phyloP scores from a whole-genome alignment of 2,888 invertebrate genomes.

The Amphipoea oculea region DNA sequence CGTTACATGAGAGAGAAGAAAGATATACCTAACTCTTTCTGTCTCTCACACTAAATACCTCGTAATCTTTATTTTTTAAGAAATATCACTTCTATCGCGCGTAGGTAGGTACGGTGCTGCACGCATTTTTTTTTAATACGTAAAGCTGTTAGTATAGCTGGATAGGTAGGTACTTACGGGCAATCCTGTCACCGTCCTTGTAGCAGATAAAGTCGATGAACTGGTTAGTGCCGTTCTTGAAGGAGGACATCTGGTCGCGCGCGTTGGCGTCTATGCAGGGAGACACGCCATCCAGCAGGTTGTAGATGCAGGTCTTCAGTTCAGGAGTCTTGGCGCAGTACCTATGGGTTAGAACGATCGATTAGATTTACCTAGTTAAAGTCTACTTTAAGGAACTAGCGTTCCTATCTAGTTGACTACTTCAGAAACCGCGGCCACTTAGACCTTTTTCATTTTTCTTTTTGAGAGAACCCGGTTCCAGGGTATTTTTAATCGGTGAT shows the following conservation, averaged over 20 bases:
- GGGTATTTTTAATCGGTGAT: background rate
- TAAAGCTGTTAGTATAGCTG: background rate
- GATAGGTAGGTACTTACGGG: constrained; percentile 84
- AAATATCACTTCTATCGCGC: no score
- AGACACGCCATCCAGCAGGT: constrained; percentile 88
- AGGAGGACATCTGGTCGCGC: constrained; percentile 88
- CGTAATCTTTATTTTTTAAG: no score
- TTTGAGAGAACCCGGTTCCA: background rate
- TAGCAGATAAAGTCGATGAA: constrained; percentile 94
- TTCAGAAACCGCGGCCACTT: background rate
- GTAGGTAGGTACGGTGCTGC: no score
- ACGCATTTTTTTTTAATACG: background rate
- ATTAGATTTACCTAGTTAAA: background rate
- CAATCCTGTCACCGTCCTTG: constrained; percentile 96
- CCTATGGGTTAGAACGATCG: constrained; percentile 71
- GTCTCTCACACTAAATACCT: no score
- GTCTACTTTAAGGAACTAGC: no score
- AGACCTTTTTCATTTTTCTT: background rate
- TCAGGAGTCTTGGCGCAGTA: constrained; percentile 92
- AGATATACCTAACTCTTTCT: no score
- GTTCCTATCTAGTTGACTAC: no score
- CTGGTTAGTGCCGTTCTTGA: constrained; percentile 92
- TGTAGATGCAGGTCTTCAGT: constrained; percentile 91
- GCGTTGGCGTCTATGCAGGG: constrained; percentile 92
- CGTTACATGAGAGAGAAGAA: no score